Evolutionary conservation across 1,140 invertebrate genomes (phyloP).

Genomic region (Drosophila funebris): DNA sequence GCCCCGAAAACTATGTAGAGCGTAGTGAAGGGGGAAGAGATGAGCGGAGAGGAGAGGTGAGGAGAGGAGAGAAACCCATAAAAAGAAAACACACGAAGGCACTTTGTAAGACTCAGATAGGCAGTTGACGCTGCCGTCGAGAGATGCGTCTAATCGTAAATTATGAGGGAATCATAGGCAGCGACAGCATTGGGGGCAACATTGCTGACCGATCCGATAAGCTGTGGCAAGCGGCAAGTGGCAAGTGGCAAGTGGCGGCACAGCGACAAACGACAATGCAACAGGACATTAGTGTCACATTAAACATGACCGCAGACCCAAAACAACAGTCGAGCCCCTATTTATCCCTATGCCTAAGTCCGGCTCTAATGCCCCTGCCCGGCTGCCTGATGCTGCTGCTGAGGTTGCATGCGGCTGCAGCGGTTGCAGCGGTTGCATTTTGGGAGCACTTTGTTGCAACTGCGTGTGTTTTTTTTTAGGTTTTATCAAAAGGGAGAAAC

Average conservation of each 20-base stretch:
- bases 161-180: slow-evolving; percentile 49
- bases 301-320: slow-evolving; percentile 59
- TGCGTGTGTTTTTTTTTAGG: too few relatives aligned
- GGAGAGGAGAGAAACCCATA: slow-evolving; percentile 2
- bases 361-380: not conserved
- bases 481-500: slow-evolving; percentile 50
- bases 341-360: too few relatives aligned
- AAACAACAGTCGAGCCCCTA: not conserved
- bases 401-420: not conserved
- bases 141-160: slow-evolving; percentile 36
- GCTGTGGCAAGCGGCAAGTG: slow-evolving; percentile 51
- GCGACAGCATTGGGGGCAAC: not conserved
- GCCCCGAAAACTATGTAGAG: not conserved
- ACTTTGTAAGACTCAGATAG: slow-evolving; percentile 47
- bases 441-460: slow-evolving; percentile 74
- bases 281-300: slow-evolving; percentile 80
- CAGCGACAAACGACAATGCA: slow-evolving; percentile 61
- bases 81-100: slow-evolving; percentile 57
- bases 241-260: slow-evolving; percentile 15
- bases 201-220: slow-evolving; percentile 62
- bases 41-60: not conserved
- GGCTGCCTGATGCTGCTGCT: slow-evolving; percentile 35
- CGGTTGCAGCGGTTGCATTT: slow-evolving; percentile 65
- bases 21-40: not conserved
- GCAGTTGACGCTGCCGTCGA: too few relatives aligned